These are phyloP conservation scores for Trematomus loennbergii DNA, from an alignment of 2,113 vertebrate species.

Conservation along the genomic window DNA sequence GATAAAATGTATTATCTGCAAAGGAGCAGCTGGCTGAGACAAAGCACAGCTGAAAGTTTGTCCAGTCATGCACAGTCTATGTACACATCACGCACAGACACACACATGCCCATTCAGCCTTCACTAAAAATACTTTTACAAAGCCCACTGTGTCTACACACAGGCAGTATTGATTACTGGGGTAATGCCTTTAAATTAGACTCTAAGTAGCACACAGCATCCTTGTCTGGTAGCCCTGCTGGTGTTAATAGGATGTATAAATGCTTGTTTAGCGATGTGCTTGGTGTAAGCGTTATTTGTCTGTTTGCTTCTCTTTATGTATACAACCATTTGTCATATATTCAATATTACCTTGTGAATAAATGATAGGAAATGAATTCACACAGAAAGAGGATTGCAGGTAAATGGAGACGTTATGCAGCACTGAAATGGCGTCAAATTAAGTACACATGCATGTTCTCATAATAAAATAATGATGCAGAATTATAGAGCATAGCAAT, in stretches of 20 bases:
- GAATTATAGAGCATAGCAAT: not conserved
- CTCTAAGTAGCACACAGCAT: conserved; percentile 45
- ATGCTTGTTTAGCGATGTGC: conserved; percentile 43
- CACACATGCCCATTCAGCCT: conserved; percentile 50
- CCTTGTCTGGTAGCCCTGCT: conserved; percentile 34
- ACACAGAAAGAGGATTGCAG: not conserved
- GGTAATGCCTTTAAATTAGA: conserved; percentile 60
- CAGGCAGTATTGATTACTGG: conserved; percentile 58
- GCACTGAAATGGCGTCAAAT: not conserved
- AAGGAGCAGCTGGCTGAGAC: conserved; percentile 74
- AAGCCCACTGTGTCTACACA: conserved; percentile 56
- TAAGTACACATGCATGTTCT: too few relatives aligned
- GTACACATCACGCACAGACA: conserved; percentile 24
- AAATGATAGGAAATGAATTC: not conserved
- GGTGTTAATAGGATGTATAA: conserved; percentile 44
- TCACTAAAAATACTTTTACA: conserved; percentile 64
- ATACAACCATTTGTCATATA: conserved; percentile 11
- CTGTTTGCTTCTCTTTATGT: not conserved
- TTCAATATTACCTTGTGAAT: not conserved
- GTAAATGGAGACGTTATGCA: not conserved
- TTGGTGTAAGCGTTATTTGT: not conserved
- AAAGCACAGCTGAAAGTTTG: conserved; percentile 61
- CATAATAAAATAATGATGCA: not conserved
- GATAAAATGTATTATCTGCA: conserved; percentile 66
- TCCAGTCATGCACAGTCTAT: conserved; percentile 4